Evolutionary conservation across 2,113 vertebrate genomes (phyloP), one percentile per base, ranked within the genome.

Genomic region (Willisornis vidua): DNA sequence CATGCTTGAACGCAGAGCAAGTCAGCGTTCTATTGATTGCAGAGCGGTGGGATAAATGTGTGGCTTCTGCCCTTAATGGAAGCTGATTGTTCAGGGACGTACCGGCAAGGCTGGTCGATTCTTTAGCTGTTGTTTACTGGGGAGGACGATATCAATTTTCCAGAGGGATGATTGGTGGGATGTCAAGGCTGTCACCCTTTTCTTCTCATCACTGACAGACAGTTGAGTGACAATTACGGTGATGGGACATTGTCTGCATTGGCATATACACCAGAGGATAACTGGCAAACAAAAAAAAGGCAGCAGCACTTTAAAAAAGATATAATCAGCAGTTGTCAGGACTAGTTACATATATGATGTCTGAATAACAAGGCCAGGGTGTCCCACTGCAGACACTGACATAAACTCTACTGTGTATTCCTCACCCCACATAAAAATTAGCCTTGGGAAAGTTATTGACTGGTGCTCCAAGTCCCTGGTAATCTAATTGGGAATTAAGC

Each of bases 71-170:
- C 97, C 97, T 98, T 98, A 98, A 98, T 98, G 98, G 98, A 98
- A 98, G 98, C 97, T 98, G 98, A 98, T 98, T 98, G 98, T 98
- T 98, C 98, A 45, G 97, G 97, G 98, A 98, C 96, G 93, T 93
- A 95, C 96, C 2, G 2, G 96, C 55, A 96, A 97, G 97, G 95
- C 97, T 97, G 98, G 97, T 98, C 98, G 97, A 98, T 98, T 96
- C 97, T 93, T 88, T 96, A 97, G 97, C 97, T 98, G 97, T 98
- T 98, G 98, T 98, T 98, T 98, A 98, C 98, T 97, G 97, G 96
- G 97, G 96, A 98, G 98, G 98, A 98, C 97, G 93, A 97, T 98
- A 98, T 98, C 98, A 98, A 98, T 98, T 98, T 98, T 98, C 97
- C 96, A 96, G 97, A 89, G 92, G 95, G 93, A 97, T 98, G 98